A percentile compares a stretch with the other conserved stretches of the same genome.
Evolutionary conservation across 1,140 invertebrate genomes (phyloP).

Genomic region (Asobara japonica): DNA sequence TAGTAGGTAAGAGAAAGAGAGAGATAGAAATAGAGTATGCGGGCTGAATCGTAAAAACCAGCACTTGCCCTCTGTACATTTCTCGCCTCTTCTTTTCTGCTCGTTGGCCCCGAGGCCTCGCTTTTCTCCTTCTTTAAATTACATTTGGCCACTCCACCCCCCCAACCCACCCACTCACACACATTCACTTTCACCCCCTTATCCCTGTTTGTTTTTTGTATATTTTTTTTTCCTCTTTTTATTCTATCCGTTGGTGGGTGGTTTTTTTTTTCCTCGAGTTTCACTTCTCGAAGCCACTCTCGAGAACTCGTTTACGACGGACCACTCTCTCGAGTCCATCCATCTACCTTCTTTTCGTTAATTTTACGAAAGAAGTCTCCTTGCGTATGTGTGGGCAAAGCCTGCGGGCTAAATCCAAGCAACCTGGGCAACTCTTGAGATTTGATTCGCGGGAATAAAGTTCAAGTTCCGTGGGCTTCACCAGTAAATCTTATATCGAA

Average conservation of each 20-base stretch:
- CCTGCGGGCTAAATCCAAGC: conserved; percentile 4
- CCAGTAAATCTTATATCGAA: background rate
- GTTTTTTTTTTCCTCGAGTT: background rate
- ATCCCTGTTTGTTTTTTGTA: conserved; percentile 11
- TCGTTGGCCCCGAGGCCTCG: conserved; percentile 39
- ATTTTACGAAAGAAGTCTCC: conserved; percentile 17
- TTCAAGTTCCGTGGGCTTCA: background rate
- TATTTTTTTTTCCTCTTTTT: conserved; percentile 12
- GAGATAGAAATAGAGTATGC: conserved; percentile 44
- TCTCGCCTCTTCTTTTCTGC: conserved; percentile 46
- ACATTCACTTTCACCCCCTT: background rate
- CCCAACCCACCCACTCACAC: conserved; percentile 33
- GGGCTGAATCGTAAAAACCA: conserved; percentile 56
- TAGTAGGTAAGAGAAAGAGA: background rate
- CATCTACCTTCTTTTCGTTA: conserved; percentile 34
- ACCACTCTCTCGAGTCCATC: conserved; percentile 27
- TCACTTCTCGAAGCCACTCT: conserved; percentile 11
- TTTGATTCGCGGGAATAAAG: background rate
- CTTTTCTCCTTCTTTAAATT: conserved; percentile 60
- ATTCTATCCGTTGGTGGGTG: background rate
- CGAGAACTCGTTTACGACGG: conserved; percentile 42
- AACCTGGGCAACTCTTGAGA: conserved; percentile 5
- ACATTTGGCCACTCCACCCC: conserved; percentile 59
- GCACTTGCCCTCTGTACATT: conserved; percentile 39
- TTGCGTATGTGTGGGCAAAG: background rate